Conservation (phyloP, 2,888 invertebrate species). For the Watsonalla cultraria region DNA sequence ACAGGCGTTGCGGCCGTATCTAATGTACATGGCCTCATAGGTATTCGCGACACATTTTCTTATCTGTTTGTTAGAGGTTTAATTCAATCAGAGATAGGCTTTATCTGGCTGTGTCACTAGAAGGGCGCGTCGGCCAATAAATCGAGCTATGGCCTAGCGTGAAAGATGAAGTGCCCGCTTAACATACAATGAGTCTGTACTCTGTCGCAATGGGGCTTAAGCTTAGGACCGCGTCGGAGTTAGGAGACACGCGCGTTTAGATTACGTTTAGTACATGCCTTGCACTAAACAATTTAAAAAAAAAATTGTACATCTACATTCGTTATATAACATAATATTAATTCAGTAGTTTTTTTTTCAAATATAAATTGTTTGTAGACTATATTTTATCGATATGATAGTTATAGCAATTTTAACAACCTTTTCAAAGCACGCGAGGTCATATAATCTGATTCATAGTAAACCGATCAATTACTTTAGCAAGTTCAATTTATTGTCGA, state of each 20-base stretch:
- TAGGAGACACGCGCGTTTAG: slow-evolving; percentile 30
- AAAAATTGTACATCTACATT: too few species aligned
- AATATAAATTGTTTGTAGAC: too few species aligned
- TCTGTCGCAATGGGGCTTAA: slow-evolving; percentile 57
- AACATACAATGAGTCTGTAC: slow-evolving; percentile 73
- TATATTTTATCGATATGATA: too few species aligned
- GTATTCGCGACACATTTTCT: slow-evolving; percentile 27
- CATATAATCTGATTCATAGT: not conserved
- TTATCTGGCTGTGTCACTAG: slow-evolving; percentile 51
- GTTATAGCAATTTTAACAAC: too few species aligned
- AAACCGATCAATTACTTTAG: not conserved
- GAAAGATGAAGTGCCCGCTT: slow-evolving; percentile 75
- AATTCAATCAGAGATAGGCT: slow-evolving; percentile 53
- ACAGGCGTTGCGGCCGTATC: slow-evolving; percentile 17
- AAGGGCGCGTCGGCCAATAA: slow-evolving; percentile 72
- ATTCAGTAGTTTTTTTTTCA: too few species aligned
- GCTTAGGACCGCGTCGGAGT: slow-evolving; percentile 46
- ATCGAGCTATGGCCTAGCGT: slow-evolving; percentile 56
- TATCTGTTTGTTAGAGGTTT: slow-evolving; percentile 40
- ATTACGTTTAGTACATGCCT: slow-evolving; percentile 21
- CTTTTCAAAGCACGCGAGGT: not conserved
- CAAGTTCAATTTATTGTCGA: not conserved
- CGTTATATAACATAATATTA: too few species aligned
- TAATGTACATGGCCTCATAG: slow-evolving; percentile 25
- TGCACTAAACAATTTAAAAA: not conserved